A percentile compares a stretch with the other conserved stretches of the same genome.
Conservation (phyloP, 2,888 invertebrate genomes). For the Thalpophila matura region DNA sequence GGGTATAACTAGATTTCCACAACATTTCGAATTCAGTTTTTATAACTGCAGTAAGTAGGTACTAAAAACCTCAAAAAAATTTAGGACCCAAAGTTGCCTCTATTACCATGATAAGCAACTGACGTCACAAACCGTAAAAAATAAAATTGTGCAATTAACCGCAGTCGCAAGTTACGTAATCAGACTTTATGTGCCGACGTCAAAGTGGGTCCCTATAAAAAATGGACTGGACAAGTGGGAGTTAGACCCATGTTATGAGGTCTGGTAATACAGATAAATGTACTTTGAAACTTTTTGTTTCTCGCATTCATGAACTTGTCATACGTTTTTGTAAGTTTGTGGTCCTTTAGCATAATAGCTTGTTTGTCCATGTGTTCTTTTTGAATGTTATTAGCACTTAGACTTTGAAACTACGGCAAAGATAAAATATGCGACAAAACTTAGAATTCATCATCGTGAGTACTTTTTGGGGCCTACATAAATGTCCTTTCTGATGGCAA, state of each 20-base stretch:
- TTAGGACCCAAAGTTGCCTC: not conserved
- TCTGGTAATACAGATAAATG: conserved; percentile 17
- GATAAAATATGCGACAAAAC: not conserved
- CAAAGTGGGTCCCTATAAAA: conserved; percentile 37
- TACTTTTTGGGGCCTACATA: no score
- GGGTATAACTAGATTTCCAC: no score
- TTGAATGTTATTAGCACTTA: no score
- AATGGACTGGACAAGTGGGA: conserved; percentile 42
- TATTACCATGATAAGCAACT: conserved; percentile 21
- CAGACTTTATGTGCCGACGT: conserved; percentile 41
- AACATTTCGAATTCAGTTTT: no score
- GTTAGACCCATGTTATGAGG: conserved; percentile 9
- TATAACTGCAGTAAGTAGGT: no score
- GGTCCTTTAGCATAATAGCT: not conserved
- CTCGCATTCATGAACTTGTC: not conserved
- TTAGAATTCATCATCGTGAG: no score
- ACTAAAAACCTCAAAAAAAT: conserved; percentile 5
- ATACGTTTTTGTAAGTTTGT: not conserved
- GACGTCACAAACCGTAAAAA: conserved; percentile 38
- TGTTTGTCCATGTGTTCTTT: not conserved
- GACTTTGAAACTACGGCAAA: not conserved
- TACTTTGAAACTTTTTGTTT: conserved; percentile 6
- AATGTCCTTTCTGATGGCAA: no score
- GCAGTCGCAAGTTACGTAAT: conserved; percentile 42
- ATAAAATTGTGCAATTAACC: conserved; percentile 51